phyloP scores from a whole-genome alignment of 2,888 invertebrate species.

The Amiota mariae region DNA sequence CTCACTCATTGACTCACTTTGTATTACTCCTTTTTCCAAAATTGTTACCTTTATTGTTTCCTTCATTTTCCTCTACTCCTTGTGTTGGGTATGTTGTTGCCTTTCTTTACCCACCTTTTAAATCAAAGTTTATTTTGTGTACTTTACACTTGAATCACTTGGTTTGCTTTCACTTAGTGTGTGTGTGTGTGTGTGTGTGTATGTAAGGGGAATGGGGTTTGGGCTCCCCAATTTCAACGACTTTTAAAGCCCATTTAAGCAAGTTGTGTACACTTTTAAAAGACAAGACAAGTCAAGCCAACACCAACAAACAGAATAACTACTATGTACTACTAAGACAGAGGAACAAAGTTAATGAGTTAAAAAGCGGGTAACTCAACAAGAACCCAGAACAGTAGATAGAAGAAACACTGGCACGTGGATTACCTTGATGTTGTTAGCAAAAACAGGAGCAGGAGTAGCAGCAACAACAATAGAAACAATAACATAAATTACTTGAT shows the following conservation, averaged over 20 bases:
- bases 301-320: constrained; percentile 2
- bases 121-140: constrained; percentile 26
- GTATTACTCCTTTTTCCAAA: too few relatives aligned
- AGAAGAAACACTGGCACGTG: constrained; percentile 49
- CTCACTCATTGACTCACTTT: not conserved
- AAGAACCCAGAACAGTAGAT: too few relatives aligned
- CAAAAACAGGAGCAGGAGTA: constrained; percentile 28
- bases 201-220: not conserved
- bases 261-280: constrained; percentile 13
- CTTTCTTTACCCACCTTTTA: not conserved
- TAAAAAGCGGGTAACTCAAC: constrained; percentile 46
- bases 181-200: not conserved
- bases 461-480: constrained; percentile 52
- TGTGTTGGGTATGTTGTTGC: not conserved
- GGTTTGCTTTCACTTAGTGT: not conserved
- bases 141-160: constrained; percentile 3
- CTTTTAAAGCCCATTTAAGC: constrained; percentile 26
- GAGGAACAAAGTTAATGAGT: constrained; percentile 57
- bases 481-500: constrained; percentile 65
- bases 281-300: not conserved
- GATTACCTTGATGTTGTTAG: constrained; percentile 49
- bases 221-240: too few relatives aligned
- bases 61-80: too few relatives aligned
- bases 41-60: too few relatives aligned
- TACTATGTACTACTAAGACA: too few relatives aligned